A percentile compares a stretch with the other conserved stretches of the same genome.
These are phyloP conservation scores for Spatulosminthurus flaviceps DNA, from an alignment of 2,888 invertebrate genomes.

Conservation along the genomic window DNA sequence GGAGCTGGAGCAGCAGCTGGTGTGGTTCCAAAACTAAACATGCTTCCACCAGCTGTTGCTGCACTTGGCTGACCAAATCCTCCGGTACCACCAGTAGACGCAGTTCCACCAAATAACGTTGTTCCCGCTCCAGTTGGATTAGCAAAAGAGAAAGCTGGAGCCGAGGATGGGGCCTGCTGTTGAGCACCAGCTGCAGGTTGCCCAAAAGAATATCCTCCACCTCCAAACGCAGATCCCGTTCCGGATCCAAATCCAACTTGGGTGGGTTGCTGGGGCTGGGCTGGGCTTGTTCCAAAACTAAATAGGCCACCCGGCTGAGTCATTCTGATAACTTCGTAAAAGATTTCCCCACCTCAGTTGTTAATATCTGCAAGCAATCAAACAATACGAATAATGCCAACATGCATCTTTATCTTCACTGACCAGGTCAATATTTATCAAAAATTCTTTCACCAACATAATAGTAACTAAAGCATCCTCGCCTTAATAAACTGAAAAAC, in stretches of 20 bases:
- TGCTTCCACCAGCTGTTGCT: conserved; percentile 6
- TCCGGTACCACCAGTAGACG: not conserved
- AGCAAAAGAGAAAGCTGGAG: conserved; percentile 3
- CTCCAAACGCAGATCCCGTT: not conserved
- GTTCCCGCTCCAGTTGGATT: not conserved
- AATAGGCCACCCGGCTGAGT: conserved; percentile 17
- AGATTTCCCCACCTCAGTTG: too few relatives aligned
- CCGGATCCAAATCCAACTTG: not conserved
- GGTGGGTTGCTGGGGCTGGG: not conserved
- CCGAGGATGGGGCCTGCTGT: conserved; percentile 24
- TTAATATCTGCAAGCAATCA: too few relatives aligned
- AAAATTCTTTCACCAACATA: too few relatives aligned
- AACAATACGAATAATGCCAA: too few relatives aligned
- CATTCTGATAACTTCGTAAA: too few relatives aligned
- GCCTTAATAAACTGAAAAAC: too few relatives aligned
- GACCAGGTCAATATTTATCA: too few relatives aligned
- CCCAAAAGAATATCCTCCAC: not conserved
- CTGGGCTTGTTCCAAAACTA: conserved; percentile 16
- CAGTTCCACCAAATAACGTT: conserved; percentile 2
- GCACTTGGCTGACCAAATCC: not conserved
- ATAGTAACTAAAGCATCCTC: too few relatives aligned
- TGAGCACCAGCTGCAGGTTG: not conserved
- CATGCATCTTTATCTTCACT: too few relatives aligned
- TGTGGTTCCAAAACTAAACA: conserved; percentile 26
- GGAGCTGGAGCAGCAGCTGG: not conserved